A percentile compares a stretch with the other conserved stretches of the same genome.
Evolutionary conservation across 2,797 vertebrate genomes (phyloP).

Genomic region (Lagocephalus sceleratus): DNA sequence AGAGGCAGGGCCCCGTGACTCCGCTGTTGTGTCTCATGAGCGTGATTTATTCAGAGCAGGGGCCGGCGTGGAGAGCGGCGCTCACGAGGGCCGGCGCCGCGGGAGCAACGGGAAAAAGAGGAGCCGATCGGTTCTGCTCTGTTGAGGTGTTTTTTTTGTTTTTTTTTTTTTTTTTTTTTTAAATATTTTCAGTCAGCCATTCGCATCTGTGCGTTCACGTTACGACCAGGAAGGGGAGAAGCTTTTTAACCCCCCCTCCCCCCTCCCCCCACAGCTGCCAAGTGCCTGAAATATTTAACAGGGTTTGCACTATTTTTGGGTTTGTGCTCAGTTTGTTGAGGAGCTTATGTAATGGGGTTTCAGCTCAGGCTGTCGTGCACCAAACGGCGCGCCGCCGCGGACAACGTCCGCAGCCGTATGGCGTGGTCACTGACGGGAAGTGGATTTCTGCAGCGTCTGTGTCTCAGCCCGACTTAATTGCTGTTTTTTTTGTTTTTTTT

Average conservation of each 20-base stretch:
- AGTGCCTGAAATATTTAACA: constrained; percentile 79
- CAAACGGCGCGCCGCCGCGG: constrained; percentile 23
- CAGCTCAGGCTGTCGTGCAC: constrained; percentile 39
- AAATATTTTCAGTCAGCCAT: constrained; percentile 50
- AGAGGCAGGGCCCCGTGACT: constrained; percentile 53
- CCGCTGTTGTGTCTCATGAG: constrained; percentile 60
- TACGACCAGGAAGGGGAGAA: constrained; percentile 47
- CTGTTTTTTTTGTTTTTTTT: constrained; percentile 19
- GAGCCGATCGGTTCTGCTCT: constrained; percentile 51
- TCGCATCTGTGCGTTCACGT: constrained; percentile 55
- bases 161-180: not conserved
- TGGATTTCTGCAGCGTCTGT: constrained; percentile 30
- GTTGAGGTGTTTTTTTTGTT: constrained; percentile 41
- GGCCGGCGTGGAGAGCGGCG: constrained; percentile 44
- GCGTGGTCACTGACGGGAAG: constrained; percentile 4
- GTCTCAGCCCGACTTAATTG: constrained; percentile 32
- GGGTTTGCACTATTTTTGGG: constrained; percentile 75
- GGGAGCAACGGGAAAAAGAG: constrained; percentile 20
- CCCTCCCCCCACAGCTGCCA: constrained; percentile 61
- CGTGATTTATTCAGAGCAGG: constrained; percentile 60
- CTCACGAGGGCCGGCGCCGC: constrained; percentile 28
- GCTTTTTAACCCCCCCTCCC: constrained; percentile 54
- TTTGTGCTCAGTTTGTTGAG: constrained; percentile 68
- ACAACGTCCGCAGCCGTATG: constrained; percentile 9
- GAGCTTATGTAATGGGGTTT: constrained; percentile 69